These are phyloP conservation scores for Frankliniella intonsa DNA, from an alignment of 2,888 invertebrate species.

Conservation along the genomic window DNA sequence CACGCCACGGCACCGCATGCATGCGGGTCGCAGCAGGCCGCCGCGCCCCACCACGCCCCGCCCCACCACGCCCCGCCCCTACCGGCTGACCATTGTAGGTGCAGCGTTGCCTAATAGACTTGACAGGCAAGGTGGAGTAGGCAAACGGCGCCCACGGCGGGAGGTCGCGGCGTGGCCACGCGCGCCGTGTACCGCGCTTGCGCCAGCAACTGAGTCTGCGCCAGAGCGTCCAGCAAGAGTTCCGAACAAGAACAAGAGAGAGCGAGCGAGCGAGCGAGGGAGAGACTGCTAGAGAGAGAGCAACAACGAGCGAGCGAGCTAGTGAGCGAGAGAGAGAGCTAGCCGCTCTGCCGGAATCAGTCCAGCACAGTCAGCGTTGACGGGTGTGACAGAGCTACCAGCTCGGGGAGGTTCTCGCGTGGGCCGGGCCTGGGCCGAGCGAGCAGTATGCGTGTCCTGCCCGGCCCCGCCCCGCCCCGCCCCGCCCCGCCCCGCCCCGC, in stretches of 20 bases:
- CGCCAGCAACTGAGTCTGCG: not conserved
- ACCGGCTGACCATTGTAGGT: too few species aligned
- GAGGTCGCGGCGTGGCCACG: not conserved
- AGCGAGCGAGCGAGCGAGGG: not conserved
- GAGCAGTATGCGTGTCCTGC: constrained; percentile 28
- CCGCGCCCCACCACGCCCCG: too few species aligned
- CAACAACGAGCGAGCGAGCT: constrained; percentile 39
- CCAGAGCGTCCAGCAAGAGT: too few species aligned
- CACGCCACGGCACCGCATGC: too few species aligned
- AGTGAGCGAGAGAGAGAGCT: constrained; percentile 30
- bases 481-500: constrained; percentile 28
- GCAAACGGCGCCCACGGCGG: not conserved
- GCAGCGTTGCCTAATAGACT: too few species aligned
- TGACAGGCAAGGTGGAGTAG: too few species aligned
- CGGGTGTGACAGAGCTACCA: too few species aligned
- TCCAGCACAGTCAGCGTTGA: not conserved
- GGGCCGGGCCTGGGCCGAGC: constrained; percentile 29
- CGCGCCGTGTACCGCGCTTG: too few species aligned
- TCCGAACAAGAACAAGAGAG: too few species aligned
- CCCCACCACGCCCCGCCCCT: too few species aligned
- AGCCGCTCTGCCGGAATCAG: constrained; percentile 8
- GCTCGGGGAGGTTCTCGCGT: too few species aligned
- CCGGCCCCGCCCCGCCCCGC: constrained; percentile 29
- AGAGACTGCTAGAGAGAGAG: constrained; percentile 29
- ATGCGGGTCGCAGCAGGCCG: too few species aligned